Percentiles rank a stretch among this genome's conserved stretches.
Conservation (phyloP, 2,888 invertebrate genomes). For the Sisyra terminalis region DNA sequence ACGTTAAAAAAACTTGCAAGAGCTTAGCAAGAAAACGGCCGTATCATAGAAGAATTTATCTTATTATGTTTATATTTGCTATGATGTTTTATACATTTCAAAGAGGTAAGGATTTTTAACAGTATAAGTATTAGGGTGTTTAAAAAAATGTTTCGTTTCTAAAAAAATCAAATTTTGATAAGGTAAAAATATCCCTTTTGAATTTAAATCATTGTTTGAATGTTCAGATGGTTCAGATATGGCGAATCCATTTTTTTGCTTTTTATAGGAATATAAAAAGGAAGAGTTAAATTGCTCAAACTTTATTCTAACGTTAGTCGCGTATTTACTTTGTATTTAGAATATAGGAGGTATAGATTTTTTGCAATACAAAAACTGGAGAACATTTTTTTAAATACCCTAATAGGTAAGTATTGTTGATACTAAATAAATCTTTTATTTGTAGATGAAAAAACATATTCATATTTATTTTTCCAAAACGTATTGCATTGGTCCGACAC, state of each 20-base stretch:
- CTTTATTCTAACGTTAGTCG: too few relatives aligned
- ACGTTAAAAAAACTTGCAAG: slow-evolving; percentile 41
- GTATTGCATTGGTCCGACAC: slow-evolving; percentile 56
- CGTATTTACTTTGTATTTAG: too few relatives aligned
- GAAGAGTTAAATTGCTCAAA: too few relatives aligned
- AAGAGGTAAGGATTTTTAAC: slow-evolving; percentile 29
- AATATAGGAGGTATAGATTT: too few relatives aligned
- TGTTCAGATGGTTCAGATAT: background rate
- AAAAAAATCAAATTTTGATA: background rate
- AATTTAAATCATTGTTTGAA: background rate
- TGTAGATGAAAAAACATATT: slow-evolving; percentile 58
- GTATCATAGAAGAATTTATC: slow-evolving; percentile 38
- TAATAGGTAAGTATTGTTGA: too few relatives aligned
- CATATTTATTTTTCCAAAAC: slow-evolving; percentile 55
- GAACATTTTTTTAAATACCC: too few relatives aligned
- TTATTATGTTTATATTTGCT: slow-evolving; percentile 51
- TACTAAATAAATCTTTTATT: slow-evolving; percentile 14
- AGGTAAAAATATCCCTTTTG: background rate
- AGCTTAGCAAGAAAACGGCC: slow-evolving; percentile 43
- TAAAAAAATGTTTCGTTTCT: slow-evolving; percentile 3
- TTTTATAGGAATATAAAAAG: too few relatives aligned
- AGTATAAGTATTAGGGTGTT: slow-evolving; percentile 2
- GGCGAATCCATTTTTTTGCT: too few relatives aligned
- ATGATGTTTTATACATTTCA: slow-evolving; percentile 73
- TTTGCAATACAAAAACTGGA: too few relatives aligned